Conservation (phyloP, 2,888 invertebrate genomes). For the Chrysodeixis includens region DNA sequence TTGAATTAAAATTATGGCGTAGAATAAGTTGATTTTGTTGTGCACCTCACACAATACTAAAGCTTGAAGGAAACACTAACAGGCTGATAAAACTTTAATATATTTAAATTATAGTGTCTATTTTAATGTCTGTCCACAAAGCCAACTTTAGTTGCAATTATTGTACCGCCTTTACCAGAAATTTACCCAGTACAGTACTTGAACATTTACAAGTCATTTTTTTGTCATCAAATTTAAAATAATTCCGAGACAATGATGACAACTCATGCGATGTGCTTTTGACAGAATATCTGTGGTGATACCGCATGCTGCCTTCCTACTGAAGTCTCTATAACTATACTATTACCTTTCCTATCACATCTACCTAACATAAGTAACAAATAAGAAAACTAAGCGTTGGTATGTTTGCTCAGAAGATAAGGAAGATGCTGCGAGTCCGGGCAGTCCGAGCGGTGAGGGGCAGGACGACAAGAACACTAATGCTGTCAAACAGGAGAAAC, state of each 20-base stretch:
- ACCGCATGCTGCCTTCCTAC: constrained; percentile 77
- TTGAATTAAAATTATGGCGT: too few relatives aligned
- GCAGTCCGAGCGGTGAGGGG: constrained; percentile 67
- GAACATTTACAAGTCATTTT: too few relatives aligned
- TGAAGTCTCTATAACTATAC: constrained; percentile 54
- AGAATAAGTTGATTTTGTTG: too few relatives aligned
- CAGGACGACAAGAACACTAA: constrained; percentile 63
- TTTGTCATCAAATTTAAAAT: too few relatives aligned
- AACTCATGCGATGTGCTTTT: constrained; percentile 76
- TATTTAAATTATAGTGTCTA: too few relatives aligned
- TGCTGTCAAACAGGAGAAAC: constrained; percentile 79
- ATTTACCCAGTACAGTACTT: too few relatives aligned
- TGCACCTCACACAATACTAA: too few relatives aligned
- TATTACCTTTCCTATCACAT: not conserved
- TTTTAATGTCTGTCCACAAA: too few relatives aligned
- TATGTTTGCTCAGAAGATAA: constrained; percentile 74
- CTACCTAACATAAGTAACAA: not conserved
- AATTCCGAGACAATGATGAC: constrained; percentile 68
- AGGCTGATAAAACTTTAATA: too few relatives aligned
- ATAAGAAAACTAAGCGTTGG: not conserved
- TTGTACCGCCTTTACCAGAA: too few relatives aligned
- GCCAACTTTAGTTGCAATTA: too few relatives aligned
- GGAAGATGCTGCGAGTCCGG: constrained; percentile 76
- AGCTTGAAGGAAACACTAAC: too few relatives aligned
- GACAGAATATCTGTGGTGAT: constrained; percentile 60